Conservation (phyloP, 2,797 vertebrate genomes). For the Arrhamphus sclerolepis region DNA sequence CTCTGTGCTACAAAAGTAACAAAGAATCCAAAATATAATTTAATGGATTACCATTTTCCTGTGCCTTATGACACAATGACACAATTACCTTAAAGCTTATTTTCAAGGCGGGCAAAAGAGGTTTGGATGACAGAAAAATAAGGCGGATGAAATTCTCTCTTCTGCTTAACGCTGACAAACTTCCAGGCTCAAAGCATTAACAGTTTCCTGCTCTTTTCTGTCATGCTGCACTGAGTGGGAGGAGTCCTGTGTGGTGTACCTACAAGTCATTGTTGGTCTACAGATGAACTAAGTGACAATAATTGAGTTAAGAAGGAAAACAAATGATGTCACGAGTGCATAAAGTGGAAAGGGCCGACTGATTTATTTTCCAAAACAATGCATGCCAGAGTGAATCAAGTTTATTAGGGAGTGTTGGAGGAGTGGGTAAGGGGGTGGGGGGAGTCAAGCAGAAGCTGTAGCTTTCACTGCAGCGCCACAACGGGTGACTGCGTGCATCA, state of each 20-base stretch:
- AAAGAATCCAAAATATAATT: constrained; percentile 67
- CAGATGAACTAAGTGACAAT: constrained; percentile 83
- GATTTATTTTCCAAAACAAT: constrained; percentile 80
- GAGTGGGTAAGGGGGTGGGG: neutral
- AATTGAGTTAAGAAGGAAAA: constrained; percentile 82
- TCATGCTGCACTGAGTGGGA: constrained; percentile 38
- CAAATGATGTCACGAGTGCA: constrained; percentile 78
- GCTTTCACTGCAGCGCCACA: constrained; percentile 21
- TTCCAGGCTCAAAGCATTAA: constrained; percentile 58
- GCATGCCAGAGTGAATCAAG: constrained; percentile 76
- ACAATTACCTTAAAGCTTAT: constrained; percentile 76
- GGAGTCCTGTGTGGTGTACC: constrained; percentile 48
- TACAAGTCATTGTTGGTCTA: constrained; percentile 73
- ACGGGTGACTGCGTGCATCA: constrained; percentile 4
- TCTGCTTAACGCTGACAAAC: constrained; percentile 72
- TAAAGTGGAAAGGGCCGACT: constrained; percentile 74
- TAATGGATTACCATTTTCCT: constrained; percentile 71
- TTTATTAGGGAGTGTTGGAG: constrained; percentile 52
- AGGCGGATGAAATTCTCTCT: constrained; percentile 56
- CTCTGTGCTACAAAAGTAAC: constrained; percentile 60
- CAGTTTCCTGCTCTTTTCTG: constrained; percentile 37
- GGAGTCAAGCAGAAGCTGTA: constrained; percentile 29
- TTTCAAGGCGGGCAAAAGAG: constrained; percentile 59
- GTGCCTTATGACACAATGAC: constrained; percentile 68
- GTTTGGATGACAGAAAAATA: constrained; percentile 66